Base-by-base conservation (phyloP, 2,113 vertebrate species). In the Larimichthys crocea region DNA sequence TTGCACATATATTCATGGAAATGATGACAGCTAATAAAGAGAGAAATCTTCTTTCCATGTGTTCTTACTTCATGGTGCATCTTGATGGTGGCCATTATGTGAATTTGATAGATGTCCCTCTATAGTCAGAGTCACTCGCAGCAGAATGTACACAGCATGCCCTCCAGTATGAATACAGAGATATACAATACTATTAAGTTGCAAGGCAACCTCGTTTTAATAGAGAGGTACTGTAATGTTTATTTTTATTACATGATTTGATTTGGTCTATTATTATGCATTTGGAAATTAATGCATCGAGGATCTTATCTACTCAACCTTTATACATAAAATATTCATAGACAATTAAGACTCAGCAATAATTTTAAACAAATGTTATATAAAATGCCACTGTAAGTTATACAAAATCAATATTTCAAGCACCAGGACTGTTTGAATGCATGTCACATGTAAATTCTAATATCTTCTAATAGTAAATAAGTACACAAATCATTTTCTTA, bases 21-120 rank as follows among this genome's bases (percentile, higher is more conserved):
- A 96, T 93, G 95, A 97, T 97, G 97, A 97, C 97, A 97, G 96
- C 95, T 98, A 98, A 99, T 99, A 98, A 97, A 96, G 95, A 95
- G 95, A 94, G 92, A 95, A 93, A 96, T 97, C 96, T 95, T 96
- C 87, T 84, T 92, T 95, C 96, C 95, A 92, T 92, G 93, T 96
- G 96, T 96, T 98, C 97, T 97, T 96, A 96, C 97, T 96, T 96
- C 95, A 56, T 88, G 89, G 92, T 92, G 94, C 94, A 74, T 94
- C 94, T 95, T 95, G 88, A 92, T 81, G 94, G 86, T 60, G 93
- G 94, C 94, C 94, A 94, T 96, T 96, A 94, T 88, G 88, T 78
- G 76, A 86, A 94, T 93, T 91, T 95, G 95, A 97, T 95, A 92
- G 95, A 96, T 96, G 69, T 62, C 74, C 48, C 59, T 76, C 86